A percentile compares a stretch with the other conserved stretches of the same genome.
Conservation (phyloP, 2,113 vertebrate species). For the Hipposideros armiger region DNA sequence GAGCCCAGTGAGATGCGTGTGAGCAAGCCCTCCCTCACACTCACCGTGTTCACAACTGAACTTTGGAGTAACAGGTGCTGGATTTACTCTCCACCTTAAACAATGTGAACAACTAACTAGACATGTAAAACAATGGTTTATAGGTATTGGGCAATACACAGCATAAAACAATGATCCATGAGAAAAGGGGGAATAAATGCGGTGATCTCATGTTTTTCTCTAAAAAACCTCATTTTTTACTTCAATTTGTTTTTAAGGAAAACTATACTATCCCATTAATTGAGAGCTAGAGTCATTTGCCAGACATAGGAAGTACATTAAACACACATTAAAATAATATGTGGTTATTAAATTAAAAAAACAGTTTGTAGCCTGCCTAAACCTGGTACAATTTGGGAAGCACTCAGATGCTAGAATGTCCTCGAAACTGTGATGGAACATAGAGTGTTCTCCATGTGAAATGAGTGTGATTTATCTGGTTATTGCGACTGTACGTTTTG, state of each 20-base stretch:
- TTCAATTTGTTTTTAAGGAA: constrained; percentile 38
- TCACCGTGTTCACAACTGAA: neutral
- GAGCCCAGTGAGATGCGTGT: neutral
- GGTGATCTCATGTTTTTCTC: neutral
- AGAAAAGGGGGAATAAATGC: neutral
- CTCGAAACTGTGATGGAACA: neutral
- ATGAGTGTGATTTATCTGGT: neutral
- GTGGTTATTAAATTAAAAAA: neutral
- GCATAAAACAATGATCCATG: neutral
- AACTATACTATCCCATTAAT: neutral
- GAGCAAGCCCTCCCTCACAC: no score
- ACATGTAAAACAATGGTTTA: neutral
- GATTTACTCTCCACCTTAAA: neutral
- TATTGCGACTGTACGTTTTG: neutral
- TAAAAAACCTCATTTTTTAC: neutral
- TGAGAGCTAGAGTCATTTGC: neutral
- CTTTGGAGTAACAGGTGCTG: neutral
- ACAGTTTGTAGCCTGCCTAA: neutral
- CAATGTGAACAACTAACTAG: neutral
- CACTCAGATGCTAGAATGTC: neutral
- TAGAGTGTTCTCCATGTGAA: neutral
- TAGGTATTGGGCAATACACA: neutral
- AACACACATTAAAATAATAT: constrained; percentile 4
- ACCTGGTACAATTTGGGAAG: neutral
- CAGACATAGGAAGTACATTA: neutral